Evolutionary conservation across 2,113 vertebrate species (phyloP), one percentile per base, ranked within the genome.

Genomic region (Nothoprocta perdicaria): DNA sequence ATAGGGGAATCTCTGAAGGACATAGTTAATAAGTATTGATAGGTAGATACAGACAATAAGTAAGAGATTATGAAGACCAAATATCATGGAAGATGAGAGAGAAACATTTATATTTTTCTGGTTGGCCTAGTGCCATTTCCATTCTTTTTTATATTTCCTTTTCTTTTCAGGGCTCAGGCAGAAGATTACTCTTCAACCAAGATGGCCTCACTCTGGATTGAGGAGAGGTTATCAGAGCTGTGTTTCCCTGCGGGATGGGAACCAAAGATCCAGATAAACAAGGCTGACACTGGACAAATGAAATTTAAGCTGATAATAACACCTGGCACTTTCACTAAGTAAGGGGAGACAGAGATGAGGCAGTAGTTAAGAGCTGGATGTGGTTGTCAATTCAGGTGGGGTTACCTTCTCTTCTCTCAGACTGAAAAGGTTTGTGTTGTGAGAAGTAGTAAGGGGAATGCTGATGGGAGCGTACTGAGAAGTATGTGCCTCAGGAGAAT

Each of bases 341-440:
- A n/a, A 6, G 3, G 29, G 12, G 21, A 78, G 58, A 6, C 23
- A 78, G 41, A 53, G 5, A 22, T 38, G 38, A 65, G 38, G 21
- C 26, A 86, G 14, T 12, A 78, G 12, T 78, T 73, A 38, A 33
- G 1, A 4, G 4, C 16, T 76, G 35, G 7, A 77, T 74, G 8
- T 13, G 14, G 5, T 73, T 88, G 26, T 43, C 31, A 24, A 4
- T 74, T 84, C n/a, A 62, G 12, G 6, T 61, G 14, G 43, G 11
- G 18, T 35, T 9, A 41, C 18, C 65, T 65, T 10, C 22, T 45
- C 79, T 84, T 76, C 60, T 18, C 89, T 88, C 35, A 52, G 31
- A 33, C 0, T 2, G 16, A 77, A 27, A 2, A 80, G 63, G 31
- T 57, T 68, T 0, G 0, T 38, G 26, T 69, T 0, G 1, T 61